phyloP scores from a whole-genome alignment of 2,888 invertebrate genomes.

The Cerastoderma edule region DNA sequence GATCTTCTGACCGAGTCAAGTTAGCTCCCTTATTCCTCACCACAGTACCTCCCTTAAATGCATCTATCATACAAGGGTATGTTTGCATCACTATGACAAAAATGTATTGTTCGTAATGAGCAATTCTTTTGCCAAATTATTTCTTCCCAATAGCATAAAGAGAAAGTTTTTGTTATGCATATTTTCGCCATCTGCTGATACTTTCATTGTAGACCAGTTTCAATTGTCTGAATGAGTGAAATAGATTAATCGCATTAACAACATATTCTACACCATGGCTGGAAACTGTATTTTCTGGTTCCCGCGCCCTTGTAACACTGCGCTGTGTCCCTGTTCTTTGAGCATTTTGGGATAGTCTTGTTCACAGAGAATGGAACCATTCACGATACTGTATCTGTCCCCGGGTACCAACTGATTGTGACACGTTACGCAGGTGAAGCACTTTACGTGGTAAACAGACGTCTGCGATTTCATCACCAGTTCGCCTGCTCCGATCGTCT shows the following conservation, averaged over 20 bases:
- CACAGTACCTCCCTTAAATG: too few relatives aligned
- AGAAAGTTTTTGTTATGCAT: not conserved
- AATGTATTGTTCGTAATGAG: not conserved
- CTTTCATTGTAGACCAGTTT: not conserved
- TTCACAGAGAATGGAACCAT: constrained; percentile 96
- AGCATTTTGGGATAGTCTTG: constrained; percentile 97
- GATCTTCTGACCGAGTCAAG: too few relatives aligned
- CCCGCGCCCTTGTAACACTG: constrained; percentile 67
- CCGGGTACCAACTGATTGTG: constrained; percentile 94
- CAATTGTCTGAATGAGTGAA: not conserved
- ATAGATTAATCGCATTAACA: not conserved
- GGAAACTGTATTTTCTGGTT: constrained; percentile 75
- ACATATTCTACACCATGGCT: constrained; percentile 46
- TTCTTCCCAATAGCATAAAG: not conserved
- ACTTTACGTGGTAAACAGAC: constrained; percentile 95
- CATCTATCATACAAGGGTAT: too few relatives aligned
- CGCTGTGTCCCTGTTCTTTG: constrained; percentile 79
- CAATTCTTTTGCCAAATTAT: not conserved
- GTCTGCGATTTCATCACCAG: constrained; percentile 93
- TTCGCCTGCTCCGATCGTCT: constrained; percentile 96
- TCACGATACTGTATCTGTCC: constrained; percentile 96
- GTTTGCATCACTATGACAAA: too few relatives aligned
- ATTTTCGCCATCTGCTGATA: too few relatives aligned
- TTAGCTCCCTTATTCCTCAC: too few relatives aligned
- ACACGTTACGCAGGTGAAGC: constrained; percentile 97